Evolutionary conservation across 2,113 vertebrate species (phyloP), one percentile per base, ranked within the genome.

Genomic region (Neomonachus schauinslandi): DNA sequence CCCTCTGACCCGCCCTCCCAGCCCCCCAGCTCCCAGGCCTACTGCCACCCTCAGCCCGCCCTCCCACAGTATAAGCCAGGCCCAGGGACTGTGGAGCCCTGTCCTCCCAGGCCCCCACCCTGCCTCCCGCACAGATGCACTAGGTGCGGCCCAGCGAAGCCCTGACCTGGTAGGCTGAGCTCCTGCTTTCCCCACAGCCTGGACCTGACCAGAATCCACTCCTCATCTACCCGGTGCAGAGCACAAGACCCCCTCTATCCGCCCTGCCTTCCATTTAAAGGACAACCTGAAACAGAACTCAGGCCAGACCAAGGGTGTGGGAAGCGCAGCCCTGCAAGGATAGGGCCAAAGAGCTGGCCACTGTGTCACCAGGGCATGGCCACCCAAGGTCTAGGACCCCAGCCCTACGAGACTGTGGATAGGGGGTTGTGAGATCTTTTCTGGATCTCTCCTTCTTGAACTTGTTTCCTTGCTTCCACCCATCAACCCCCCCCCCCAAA

Each of bases 141-240:
- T 5, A 6, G 79, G 6, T 22, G 10, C 0, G 0, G 71, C 28
- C 46, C 46, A n/a, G 57, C 26, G 0, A 36, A 67, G 46, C 19
- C 22, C 63, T 21, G 33, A 16, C 49, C 33, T 31, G 19, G 5
- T 21, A 22, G 51, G 24, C 10, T 31, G n/a, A 61, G 21, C 61
- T 89, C 15, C 1, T 46, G 16, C 39, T 49, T 49, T 61, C 51
- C 81, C 46, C 59, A 86, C 7, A n/a, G 28, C 7, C 39, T 11
- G 42, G 42, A 2, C 18, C 39, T 10, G 2, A 59, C 15, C 4
- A 24, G 59, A n/a, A 42, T 28, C 53, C 0, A 12, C 10, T 36
- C 7, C 53, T 89, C 8, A 51, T 28, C 4, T 3, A 51, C 57
- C 49, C 18, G 5, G 46, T 1, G 3, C 8, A 13, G 9, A 89